These are phyloP conservation scores for Pangasius larnaudii DNA, from an alignment of 2,797 vertebrate species.

Conservation along the genomic window DNA sequence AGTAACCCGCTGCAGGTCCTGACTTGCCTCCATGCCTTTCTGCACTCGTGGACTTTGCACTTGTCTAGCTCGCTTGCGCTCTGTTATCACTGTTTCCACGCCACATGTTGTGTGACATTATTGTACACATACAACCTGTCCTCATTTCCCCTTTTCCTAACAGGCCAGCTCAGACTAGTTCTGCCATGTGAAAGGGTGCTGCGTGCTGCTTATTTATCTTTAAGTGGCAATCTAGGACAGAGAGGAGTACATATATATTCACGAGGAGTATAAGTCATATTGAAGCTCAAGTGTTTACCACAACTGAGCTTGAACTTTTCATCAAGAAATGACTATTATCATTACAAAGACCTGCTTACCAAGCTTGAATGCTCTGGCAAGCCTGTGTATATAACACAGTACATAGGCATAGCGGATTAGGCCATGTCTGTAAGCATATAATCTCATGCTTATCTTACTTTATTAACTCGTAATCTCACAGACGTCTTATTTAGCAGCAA, in stretches of 20 bases:
- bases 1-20: slow-evolving; percentile 62
- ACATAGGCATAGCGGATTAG: slow-evolving; percentile 20
- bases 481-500: slow-evolving; percentile 19
- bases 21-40: slow-evolving; percentile 60
- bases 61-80: slow-evolving; percentile 65
- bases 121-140: slow-evolving; percentile 63
- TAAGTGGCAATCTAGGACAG: not conserved
- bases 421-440: not conserved
- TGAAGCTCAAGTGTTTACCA: not conserved
- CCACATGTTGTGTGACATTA: slow-evolving; percentile 11
- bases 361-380: slow-evolving; percentile 14
- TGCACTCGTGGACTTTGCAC: slow-evolving; percentile 71
- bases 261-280: not conserved
- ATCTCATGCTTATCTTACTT: slow-evolving; percentile 42
- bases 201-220: slow-evolving; percentile 27
- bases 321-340: slow-evolving; percentile 24
- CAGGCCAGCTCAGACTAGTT: slow-evolving; percentile 25
- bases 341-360: slow-evolving; percentile 11
- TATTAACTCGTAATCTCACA: slow-evolving; percentile 39
- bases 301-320: not conserved
- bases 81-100: slow-evolving; percentile 55
- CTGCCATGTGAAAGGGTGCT: slow-evolving; percentile 45
- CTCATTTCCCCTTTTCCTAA: slow-evolving; percentile 58
- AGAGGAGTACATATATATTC: not conserved
- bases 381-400: slow-evolving; percentile 3